Conservation (phyloP, 2,113 vertebrate species). For the Grallaria varia region DNA sequence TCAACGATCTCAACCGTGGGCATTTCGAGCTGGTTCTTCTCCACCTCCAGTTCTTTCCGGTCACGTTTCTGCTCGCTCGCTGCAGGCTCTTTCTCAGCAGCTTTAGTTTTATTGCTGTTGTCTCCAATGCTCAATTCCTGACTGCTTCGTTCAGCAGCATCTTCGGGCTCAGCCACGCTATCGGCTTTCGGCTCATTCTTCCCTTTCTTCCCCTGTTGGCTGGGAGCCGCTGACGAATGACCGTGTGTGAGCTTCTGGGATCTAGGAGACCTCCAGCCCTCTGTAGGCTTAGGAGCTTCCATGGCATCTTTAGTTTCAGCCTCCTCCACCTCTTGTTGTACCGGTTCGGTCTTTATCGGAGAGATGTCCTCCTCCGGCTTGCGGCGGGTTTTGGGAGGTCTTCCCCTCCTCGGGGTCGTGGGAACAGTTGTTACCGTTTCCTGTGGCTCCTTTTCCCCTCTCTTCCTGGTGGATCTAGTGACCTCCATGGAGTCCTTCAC, state of each 20-base stretch:
- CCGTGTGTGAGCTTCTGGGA: constrained; percentile 81
- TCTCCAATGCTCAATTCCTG: constrained; percentile 44
- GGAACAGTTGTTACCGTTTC: constrained; percentile 71
- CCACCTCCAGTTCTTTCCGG: constrained; percentile 56
- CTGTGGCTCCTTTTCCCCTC: constrained; percentile 85
- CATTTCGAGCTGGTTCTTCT: constrained; percentile 52
- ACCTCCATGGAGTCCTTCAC: constrained; percentile 84
- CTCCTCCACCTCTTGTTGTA: constrained; percentile 79
- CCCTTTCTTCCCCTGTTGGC: constrained; percentile 80
- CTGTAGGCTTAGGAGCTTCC: constrained; percentile 68
- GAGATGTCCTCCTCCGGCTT: constrained; percentile 82
- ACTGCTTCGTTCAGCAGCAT: constrained; percentile 47
- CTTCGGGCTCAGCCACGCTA: constrained; percentile 54
- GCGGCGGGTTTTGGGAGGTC: constrained; percentile 89
- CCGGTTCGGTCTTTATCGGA: constrained; percentile 76
- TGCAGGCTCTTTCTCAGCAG: constrained; percentile 33
- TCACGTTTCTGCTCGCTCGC: constrained; percentile 73
- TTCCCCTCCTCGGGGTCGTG: constrained; percentile 81
- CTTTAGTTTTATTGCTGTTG: constrained; percentile 63
- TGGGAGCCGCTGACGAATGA: constrained; percentile 64
- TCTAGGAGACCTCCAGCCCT: constrained; percentile 79
- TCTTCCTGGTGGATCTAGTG: constrained; percentile 86
- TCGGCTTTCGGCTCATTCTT: constrained; percentile 78
- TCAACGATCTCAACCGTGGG: constrained; percentile 69
- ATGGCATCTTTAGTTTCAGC: constrained; percentile 77